Conservation (phyloP, 2,888 invertebrate species). For the Epicampocera succincta region DNA sequence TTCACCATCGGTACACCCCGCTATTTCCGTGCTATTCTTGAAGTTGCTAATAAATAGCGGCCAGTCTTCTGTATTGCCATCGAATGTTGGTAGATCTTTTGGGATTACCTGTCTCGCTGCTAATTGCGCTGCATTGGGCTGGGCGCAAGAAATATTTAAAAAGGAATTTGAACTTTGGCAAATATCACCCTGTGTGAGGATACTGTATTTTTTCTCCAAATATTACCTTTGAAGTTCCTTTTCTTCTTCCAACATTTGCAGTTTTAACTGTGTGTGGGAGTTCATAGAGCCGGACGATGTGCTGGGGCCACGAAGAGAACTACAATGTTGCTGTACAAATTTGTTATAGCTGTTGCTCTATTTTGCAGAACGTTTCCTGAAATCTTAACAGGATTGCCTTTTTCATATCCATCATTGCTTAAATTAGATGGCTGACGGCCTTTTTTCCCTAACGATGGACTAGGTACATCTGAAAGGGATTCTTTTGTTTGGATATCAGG, state of each 20-base stretch:
- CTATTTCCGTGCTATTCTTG: constrained; percentile 62
- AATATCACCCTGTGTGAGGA: constrained; percentile 12
- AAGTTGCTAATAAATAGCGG: constrained; percentile 64
- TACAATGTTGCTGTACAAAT: not conserved
- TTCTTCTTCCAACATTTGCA: constrained; percentile 27
- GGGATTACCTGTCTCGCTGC: constrained; percentile 57
- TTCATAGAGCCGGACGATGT: not conserved
- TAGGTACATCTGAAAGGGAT: not conserved
- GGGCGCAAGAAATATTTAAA: constrained; percentile 1
- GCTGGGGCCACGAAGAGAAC: not conserved
- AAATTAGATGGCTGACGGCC: not conserved
- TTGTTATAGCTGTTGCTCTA: not conserved
- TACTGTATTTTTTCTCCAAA: constrained; percentile 44
- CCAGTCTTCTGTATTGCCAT: constrained; percentile 62
- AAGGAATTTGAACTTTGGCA: not conserved
- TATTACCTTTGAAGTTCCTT: constrained; percentile 31
- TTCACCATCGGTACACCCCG: constrained; percentile 59
- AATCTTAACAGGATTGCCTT: not conserved
- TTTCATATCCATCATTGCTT: not conserved
- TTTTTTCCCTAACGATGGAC: not conserved
- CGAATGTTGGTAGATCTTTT: constrained; percentile 61
- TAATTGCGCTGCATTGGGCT: constrained; percentile 51
- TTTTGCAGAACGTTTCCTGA: not conserved
- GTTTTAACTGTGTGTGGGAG: not conserved
- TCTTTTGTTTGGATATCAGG: not conserved